A percentile compares a stretch with the other conserved stretches of the same genome.
Conservation (phyloP, 2,888 invertebrate genomes). For the Heteromyza rotundicornis region DNA sequence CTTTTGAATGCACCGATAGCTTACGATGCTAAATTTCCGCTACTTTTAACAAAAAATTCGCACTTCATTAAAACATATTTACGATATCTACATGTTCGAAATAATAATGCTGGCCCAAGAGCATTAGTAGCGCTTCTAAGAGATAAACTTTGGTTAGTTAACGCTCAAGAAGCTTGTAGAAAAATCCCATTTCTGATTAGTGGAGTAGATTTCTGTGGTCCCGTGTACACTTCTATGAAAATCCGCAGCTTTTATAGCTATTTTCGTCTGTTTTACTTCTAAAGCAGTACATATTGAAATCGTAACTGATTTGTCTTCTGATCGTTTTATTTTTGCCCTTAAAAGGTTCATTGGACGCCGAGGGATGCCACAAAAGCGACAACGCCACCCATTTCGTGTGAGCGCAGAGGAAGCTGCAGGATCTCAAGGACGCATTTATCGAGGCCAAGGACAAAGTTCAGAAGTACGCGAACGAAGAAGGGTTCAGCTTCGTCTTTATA, state of each 20-base stretch:
- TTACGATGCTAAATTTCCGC: too few relatives aligned
- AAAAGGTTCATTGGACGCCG: too few relatives aligned
- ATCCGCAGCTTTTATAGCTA: constrained; percentile 9
- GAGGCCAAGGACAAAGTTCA: constrained; percentile 4
- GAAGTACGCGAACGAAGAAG: constrained; percentile 11
- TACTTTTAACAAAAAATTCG: too few relatives aligned
- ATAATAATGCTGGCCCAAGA: too few relatives aligned
- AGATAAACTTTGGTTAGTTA: too few relatives aligned
- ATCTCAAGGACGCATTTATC: neutral
- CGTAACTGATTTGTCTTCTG: constrained; percentile 19
- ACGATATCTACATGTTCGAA: too few relatives aligned
- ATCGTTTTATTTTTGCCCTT: constrained; percentile 24
- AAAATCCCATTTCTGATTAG: too few relatives aligned
- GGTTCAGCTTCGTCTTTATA: constrained; percentile 23
- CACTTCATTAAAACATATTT: too few relatives aligned
- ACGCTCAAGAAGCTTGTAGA: too few relatives aligned
- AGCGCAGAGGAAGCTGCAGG: constrained; percentile 8
- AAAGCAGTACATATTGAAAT: constrained; percentile 25
- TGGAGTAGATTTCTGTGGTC: too few relatives aligned
- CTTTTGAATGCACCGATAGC: too few relatives aligned
- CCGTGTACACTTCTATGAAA: constrained; percentile 13
- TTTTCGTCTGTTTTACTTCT: constrained; percentile 24
- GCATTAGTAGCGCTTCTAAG: too few relatives aligned
- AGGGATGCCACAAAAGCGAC: constrained; percentile 22
- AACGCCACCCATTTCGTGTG: constrained; percentile 27